These are phyloP conservation scores for Hesperophylax magnus DNA, from an alignment of 1,140 invertebrate species.

Conservation along the genomic window DNA sequence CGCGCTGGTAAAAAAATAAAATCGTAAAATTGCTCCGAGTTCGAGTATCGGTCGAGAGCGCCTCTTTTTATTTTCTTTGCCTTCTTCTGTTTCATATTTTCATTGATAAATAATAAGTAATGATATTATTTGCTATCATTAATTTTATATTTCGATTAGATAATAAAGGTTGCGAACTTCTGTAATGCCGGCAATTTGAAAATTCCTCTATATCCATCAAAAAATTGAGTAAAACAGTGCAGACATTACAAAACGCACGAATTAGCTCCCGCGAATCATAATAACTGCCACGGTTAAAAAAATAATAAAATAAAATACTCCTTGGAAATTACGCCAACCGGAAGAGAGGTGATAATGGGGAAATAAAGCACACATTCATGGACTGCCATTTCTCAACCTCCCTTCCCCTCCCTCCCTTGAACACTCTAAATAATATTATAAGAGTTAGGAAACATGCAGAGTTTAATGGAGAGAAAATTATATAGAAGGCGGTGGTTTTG, in stretches of 20 bases:
- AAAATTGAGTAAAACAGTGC: slow-evolving; percentile 13
- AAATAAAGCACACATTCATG: too few species aligned
- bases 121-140: too few species aligned
- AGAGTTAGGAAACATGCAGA: too few species aligned
- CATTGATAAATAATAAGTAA: too few species aligned
- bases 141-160: neutral
- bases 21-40: neutral
- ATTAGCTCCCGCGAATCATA: neutral
- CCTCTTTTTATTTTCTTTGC: neutral
- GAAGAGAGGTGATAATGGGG: neutral
- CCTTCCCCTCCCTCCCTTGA: too few species aligned
- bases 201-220: neutral
- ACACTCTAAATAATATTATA: too few species aligned
- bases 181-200: neutral
- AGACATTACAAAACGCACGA: slow-evolving; percentile 6
- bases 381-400: too few species aligned
- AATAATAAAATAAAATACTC: neutral
- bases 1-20: too few species aligned
- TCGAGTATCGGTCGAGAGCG: neutral
- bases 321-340: slow-evolving; percentile 4
- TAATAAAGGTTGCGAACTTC: neutral
- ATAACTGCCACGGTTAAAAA: neutral
- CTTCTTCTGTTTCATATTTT: neutral
- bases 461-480: too few species aligned
- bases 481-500: too few species aligned